Evolutionary conservation across 1,140 invertebrate genomes (phyloP).

Genomic region (Drosophila prosaltans): DNA sequence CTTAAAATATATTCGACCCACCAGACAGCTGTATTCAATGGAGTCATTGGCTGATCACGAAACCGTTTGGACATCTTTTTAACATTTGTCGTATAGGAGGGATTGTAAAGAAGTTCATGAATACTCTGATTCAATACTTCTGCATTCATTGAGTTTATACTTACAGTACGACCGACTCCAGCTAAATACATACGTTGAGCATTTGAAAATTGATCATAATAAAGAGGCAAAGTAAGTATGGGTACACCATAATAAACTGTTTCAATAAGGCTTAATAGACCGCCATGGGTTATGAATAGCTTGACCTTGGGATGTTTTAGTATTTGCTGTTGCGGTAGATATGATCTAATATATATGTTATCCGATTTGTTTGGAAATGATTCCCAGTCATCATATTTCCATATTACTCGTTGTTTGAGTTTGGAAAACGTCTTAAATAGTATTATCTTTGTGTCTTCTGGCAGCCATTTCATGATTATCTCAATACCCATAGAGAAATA

Average conservation of each 20-base stretch:
- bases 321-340: slow-evolving; percentile 84
- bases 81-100: slow-evolving; percentile 32
- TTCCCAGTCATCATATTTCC: slow-evolving; percentile 83
- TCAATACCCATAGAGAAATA: slow-evolving; percentile 87
- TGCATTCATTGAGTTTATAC: not conserved
- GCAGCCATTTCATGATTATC: slow-evolving; percentile 84
- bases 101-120: slow-evolving; percentile 32
- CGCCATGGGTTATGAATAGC: slow-evolving; percentile 86
- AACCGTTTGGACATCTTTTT: slow-evolving; percentile 83
- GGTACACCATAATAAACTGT: slow-evolving; percentile 70
- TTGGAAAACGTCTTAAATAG: slow-evolving; percentile 32
- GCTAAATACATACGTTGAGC: slow-evolving; percentile 73
- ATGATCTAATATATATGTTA: slow-evolving; percentile 86
- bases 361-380: slow-evolving; percentile 66
- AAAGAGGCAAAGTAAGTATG: slow-evolving; percentile 50
- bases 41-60: slow-evolving; percentile 84
- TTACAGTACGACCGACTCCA: slow-evolving; percentile 84
- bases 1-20: slow-evolving; percentile 86
- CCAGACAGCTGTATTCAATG: slow-evolving; percentile 85
- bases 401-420: slow-evolving; percentile 83
- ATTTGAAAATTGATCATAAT: slow-evolving; percentile 59
- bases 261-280: slow-evolving; percentile 84
- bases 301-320: slow-evolving; percentile 82
- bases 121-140: slow-evolving; percentile 23
- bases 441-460: slow-evolving; percentile 73